These are phyloP conservation scores for human (Homo sapiens) DNA, from an alignment of 2,113 vertebrate genomes.

Conservation along the genomic window GRCh38 chr3:26934501-26935000, in stretches of 20 bases:
- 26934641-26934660: neutral
- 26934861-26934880: neutral
- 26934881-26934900: neutral
- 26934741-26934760: neutral
- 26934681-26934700: neutral
- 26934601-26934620: neutral
- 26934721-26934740: neutral
- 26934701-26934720: neutral
- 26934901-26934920: neutral
- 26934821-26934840: neutral
- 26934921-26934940: neutral
- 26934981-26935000: neutral
- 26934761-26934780: neutral
- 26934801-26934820: neutral
- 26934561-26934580: fast-evolving
- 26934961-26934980: neutral
- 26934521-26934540: neutral
- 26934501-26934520: neutral
- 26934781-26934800: neutral
- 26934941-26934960: neutral
- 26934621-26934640: neutral
- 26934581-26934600: neutral
- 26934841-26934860: neutral
- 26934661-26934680: neutral
- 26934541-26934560: neutral